Evolutionary conservation across 2,888 invertebrate genomes (phyloP).

Genomic region (Hoplodrina blanda): DNA sequence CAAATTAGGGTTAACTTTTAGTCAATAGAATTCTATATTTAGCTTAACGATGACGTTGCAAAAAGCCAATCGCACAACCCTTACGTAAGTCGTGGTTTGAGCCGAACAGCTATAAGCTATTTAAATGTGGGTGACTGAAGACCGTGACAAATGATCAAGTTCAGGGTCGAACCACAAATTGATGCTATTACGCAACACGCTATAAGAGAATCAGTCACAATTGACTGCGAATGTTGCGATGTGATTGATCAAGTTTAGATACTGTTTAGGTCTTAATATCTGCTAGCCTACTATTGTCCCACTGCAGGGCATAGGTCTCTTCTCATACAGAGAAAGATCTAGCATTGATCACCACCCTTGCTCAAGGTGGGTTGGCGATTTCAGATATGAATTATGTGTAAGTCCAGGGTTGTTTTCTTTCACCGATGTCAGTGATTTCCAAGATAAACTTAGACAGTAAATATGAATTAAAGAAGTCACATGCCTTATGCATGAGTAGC

Average conservation of each 20-base stretch:
- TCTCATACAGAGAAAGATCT: no score
- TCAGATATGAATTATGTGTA: no score
- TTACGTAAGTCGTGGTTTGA: constrained; percentile 41
- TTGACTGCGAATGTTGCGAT: constrained; percentile 22
- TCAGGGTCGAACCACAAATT: constrained; percentile 62
- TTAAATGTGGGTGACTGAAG: constrained; percentile 53
- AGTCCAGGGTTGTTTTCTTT: no score
- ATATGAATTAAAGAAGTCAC: no score
- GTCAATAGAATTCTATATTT: constrained; percentile 60
- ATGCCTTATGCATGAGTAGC: no score
- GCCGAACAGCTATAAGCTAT: constrained; percentile 49
- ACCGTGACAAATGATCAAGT: constrained; percentile 63
- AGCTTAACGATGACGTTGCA: constrained; percentile 39
- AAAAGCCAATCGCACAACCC: constrained; percentile 36
- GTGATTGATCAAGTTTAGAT: neutral
- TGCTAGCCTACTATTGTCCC: no score
- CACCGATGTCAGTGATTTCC: no score
- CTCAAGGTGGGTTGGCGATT: no score
- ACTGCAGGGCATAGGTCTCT: no score
- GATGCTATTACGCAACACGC: constrained; percentile 54
- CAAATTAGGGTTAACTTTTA: constrained; percentile 33
- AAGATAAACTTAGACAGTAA: no score
- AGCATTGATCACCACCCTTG: no score
- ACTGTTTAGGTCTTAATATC: no score
- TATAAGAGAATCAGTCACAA: constrained; percentile 45